Evolutionary conservation across 2,888 invertebrate genomes (phyloP), one percentile per base, ranked within the genome.

Genomic region (Chrysina gloriosa): DNA sequence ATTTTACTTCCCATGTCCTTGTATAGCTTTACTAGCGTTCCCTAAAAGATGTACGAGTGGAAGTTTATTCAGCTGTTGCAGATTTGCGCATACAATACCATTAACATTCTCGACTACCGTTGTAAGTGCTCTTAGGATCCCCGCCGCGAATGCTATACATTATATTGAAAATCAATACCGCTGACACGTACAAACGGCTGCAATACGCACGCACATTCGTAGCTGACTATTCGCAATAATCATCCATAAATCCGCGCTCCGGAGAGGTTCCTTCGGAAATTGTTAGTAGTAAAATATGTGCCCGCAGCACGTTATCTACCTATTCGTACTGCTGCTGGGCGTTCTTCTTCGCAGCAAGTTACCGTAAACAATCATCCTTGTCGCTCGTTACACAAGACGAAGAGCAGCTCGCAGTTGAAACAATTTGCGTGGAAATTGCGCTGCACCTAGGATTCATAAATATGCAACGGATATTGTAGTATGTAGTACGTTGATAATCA

Each of bases 381-480:
- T 27, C 58, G 58, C 58, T 61, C 42, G 58, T 61, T 61, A 42
- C 27, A 42, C 42, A 61, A 61, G 42, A 61, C 27, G 58, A 42
- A 42, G 27, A 61, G 36, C 39, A 21, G 56, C 56, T n/a, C n/a
- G 34, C 36, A 36, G 36, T 36, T 27, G 58, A 42, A 61, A 61
- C 58, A 61, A 61, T 61, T 61, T 61, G 42, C 58, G 42, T 61
- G 58, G 23, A 61, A 61, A 61, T 61, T 42, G 58, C 58, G 45
- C 19, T 29, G 27, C 16, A 29, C 42, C 42, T 61, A 45, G 27
- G 27, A 16, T 42, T 27, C 58, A 61, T 61, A 61, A 61, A 61
- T 61, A 61, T 61, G 58, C 42, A 42, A 16, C 14, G 42, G 29
- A 61, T 42, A 42, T 42, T 61, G 42, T 16, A 29, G 42, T 23